These are phyloP conservation scores for Cyphomyrus discorhynchus DNA, from an alignment of 2,113 vertebrate genomes.

Conservation along the genomic window DNA sequence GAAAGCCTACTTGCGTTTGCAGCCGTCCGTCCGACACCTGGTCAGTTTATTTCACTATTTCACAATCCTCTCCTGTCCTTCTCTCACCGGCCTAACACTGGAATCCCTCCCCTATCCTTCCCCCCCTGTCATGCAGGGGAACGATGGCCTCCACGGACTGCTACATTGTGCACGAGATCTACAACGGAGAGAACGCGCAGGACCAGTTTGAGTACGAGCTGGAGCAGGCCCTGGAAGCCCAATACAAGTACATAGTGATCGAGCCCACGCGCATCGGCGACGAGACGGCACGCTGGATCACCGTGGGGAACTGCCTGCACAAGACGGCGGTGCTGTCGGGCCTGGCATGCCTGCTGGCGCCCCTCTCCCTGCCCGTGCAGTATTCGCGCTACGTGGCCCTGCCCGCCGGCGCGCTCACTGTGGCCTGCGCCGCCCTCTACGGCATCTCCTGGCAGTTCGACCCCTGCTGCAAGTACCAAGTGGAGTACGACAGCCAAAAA, in stretches of 20 bases:
- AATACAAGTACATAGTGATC: constrained; percentile 97
- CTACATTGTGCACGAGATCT: constrained; percentile 98
- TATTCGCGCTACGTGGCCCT: constrained; percentile 90
- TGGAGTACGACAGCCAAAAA: constrained; percentile 97
- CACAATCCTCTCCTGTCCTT: not conserved
- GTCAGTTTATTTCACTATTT: not conserved
- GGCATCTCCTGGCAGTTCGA: constrained; percentile 99
- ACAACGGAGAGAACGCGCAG: constrained; percentile 94
- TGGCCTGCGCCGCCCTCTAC: constrained; percentile 91
- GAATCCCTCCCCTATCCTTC: not conserved
- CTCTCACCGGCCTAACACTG: not conserved
- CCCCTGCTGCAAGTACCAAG: constrained; percentile 98
- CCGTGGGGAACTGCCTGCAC: constrained; percentile 97
- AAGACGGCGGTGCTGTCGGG: constrained; percentile 93
- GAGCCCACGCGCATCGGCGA: constrained; percentile 96
- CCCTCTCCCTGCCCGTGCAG: constrained; percentile 77
- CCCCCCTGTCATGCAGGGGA: constrained; percentile 60
- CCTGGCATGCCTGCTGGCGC: constrained; percentile 84
- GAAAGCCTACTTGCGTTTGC: not conserved
- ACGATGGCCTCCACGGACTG: constrained; percentile 90
- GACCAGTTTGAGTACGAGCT: constrained; percentile 99
- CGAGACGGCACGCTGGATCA: constrained; percentile 96
- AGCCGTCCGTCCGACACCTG: not conserved
- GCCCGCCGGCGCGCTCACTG: constrained; percentile 83
- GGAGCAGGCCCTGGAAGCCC: constrained; percentile 93